Evolutionary conservation across 2,113 vertebrate genomes (phyloP).

Genomic region (Crotalus helleri): DNA sequence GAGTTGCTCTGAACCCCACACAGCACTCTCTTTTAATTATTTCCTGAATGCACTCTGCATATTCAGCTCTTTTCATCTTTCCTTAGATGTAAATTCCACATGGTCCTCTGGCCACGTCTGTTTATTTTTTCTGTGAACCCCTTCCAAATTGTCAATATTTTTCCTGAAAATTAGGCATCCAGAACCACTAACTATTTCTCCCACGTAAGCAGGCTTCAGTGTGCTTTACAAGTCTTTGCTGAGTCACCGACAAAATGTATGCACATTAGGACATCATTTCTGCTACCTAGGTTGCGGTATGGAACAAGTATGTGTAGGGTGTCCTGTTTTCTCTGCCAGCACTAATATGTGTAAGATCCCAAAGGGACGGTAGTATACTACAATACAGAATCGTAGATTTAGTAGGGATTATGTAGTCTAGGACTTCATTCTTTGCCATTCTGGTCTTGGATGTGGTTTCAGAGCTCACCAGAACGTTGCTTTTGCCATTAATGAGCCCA

Average conservation of each 20-base stretch:
- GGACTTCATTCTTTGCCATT: not conserved
- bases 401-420: not conserved
- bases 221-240: not conserved
- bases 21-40: conserved; percentile 44
- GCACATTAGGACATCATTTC: not conserved
- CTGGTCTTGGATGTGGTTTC: not conserved
- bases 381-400: not conserved
- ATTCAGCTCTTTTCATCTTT: conserved; percentile 46
- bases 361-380: not conserved
- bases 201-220: conserved; percentile 14
- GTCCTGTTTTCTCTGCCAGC: not conserved
- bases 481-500: not conserved
- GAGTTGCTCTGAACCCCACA: conserved; percentile 41
- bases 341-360: not conserved
- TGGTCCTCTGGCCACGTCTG: conserved; percentile 52
- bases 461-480: not conserved
- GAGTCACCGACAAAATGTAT: not conserved
- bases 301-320: not conserved
- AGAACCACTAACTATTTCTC: conserved; percentile 22
- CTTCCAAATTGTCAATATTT: conserved; percentile 62
- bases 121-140: conserved; percentile 53
- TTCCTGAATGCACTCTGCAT: conserved; percentile 22
- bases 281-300: not conserved
- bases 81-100: conserved; percentile 53
- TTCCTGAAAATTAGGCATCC: conserved; percentile 53